Evolutionary conservation across 2,797 vertebrate species (phyloP), one percentile per base, ranked within the genome.

Genomic region (Naso thynnoides): DNA sequence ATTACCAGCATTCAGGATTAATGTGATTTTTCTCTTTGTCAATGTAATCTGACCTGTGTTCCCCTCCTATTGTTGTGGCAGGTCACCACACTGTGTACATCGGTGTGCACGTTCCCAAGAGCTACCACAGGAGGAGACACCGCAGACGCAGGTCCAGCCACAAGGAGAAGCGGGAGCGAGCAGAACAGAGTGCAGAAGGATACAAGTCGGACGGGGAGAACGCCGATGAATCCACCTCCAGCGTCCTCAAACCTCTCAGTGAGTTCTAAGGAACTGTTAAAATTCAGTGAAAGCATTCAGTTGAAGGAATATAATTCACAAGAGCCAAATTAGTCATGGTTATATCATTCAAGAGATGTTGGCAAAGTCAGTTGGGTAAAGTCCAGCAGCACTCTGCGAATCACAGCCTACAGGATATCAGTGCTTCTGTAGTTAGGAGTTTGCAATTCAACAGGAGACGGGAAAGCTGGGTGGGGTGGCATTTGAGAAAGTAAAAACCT

Each of bases 11-110:
- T 15, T 55, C 36, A 75, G 68, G 76, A 83, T 79, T 66, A 55
- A 47, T 61, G 65, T 69, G 45, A 72, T 75, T 78, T 75, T 78
- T 47, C 50, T 45, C 50, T 62, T 70, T 36, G 5, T 60, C 45
- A 68, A 10, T 45, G 27, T 73, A 59, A 79, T 80, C 76, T 82
- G 70, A 86, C 70, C 33, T 64, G 42, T 24, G 1, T 69, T 61
- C 31, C 48, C 38, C 5, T 33, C 56, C 13, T 31, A 3, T 63
- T 74, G 55, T 53, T 36, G 16, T 33, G 21, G 31, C 52, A 99
- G 98, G 98, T 90, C 98, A 99, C 89, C 98, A 98, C 90, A 99
- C 98, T 0, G 96, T 99, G 83, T 99, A 99, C 90, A 96, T 99
- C 0, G 98, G 98, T n/a, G 97, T 99, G 74, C 95, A 98, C 0